Base-by-base conservation (phyloP, 2,113 vertebrate species). In the Colinus virginianus region DNA sequence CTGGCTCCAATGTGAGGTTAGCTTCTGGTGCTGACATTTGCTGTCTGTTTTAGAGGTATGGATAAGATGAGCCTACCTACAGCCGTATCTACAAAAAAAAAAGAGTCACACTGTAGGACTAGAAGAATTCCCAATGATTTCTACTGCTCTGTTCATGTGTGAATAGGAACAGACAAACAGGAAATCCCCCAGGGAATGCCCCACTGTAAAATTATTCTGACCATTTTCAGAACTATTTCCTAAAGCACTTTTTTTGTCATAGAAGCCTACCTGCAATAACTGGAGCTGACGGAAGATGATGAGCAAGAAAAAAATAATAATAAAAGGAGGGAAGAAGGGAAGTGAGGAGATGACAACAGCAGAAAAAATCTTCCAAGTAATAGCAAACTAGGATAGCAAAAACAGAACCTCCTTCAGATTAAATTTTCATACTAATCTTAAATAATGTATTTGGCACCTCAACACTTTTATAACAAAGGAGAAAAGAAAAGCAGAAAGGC, bases 371-470 rank as follows among this genome's bases (percentile, higher is more conserved):
- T 84, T 94, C 87, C 84, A 96, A 96, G 93, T 82, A 92, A 84
- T 74, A 88, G 90, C 62, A 95, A 92, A 91, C 76, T 90, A 89
- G 68, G 90, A 95, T 77, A 88, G 86, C 87, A 87, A 95, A 95
- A 94, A 40, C 90, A 95, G 90, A 94, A 85, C 78, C 66, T 93
- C 74, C 83, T 96, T 96, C 91, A 94, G 95, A 96, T 97, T 96
- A 97, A 97, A 91, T 96, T 97, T 97, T 96, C 93, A 97, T 96
- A 88, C 76, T 94, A 90, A 97, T 96, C 93, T 94, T 97, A 97
- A 97, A 97, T 97, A 97, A 97, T 97, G 78, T 93, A 97, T 96
- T 91, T 97, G 93, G 93, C 93, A 94, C 83, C 85, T 92, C 90
- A 79, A 94, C 63, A 89, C 77, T 88, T 97, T 94, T 88, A 79